Evolutionary conservation across 2,113 vertebrate species (phyloP).

Genomic region (Oxyura jamaicensis): DNA sequence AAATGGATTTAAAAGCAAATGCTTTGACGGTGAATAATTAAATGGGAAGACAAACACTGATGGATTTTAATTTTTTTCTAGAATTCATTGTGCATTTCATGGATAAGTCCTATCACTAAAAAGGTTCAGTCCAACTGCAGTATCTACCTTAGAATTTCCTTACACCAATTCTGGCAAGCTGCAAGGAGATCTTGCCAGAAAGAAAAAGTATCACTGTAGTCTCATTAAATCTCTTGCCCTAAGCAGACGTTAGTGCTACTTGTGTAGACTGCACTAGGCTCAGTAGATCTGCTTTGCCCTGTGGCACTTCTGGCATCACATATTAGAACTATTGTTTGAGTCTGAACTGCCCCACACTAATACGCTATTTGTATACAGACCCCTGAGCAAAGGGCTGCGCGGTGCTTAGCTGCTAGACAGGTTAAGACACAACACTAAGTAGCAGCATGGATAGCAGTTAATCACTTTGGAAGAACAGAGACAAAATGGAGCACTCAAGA

Average conservation of each 20-base stretch:
- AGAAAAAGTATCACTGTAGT: background rate
- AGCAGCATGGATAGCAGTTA: background rate
- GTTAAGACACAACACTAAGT: no score
- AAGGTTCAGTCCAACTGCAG: background rate
- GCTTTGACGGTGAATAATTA: background rate
- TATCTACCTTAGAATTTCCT: background rate
- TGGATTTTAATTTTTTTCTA: no score
- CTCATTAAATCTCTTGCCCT: background rate
- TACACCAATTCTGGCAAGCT: background rate
- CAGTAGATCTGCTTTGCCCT: background rate
- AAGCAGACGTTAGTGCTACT: background rate
- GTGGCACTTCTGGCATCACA: accelerated
- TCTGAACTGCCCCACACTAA: background rate
- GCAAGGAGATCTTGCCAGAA: background rate
- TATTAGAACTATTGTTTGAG: background rate
- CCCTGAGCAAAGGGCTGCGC: background rate
- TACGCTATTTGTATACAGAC: background rate
- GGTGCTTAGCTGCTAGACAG: no score
- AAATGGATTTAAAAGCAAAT: background rate
- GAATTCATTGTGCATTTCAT: background rate
- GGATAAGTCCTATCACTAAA: background rate
- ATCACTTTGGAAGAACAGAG: background rate
- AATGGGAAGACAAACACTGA: background rate
- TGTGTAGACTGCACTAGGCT: background rate
- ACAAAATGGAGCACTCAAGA: background rate